These are phyloP conservation scores for Trichogramma pretiosum DNA, from an alignment of 1,140 invertebrate species.

Conservation along the genomic window DNA sequence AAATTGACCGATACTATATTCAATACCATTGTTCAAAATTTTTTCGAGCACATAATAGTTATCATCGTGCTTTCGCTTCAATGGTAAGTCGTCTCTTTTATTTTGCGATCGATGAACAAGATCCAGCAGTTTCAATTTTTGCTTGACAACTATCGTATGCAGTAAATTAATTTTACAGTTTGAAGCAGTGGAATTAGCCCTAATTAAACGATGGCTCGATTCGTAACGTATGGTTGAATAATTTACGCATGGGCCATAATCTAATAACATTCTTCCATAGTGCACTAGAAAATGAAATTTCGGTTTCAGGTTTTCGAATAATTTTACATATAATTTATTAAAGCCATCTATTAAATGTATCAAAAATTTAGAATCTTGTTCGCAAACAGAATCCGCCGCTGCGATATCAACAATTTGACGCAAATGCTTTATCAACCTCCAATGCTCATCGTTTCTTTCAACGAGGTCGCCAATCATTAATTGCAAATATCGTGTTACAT, in stretches of 20 bases:
- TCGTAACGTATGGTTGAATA: slow-evolving; percentile 20
- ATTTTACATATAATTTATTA: slow-evolving; percentile 12
- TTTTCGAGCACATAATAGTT: too few relatives aligned
- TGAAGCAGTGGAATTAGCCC: slow-evolving; percentile 9
- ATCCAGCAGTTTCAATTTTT: slow-evolving; percentile 14
- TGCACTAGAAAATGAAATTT: slow-evolving; percentile 19
- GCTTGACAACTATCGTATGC: slow-evolving; percentile 15
- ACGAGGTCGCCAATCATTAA: slow-evolving; percentile 20
- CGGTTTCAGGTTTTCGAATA: slow-evolving; percentile 17
- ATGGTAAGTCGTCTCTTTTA: slow-evolving; percentile 8
- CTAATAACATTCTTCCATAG: neutral
- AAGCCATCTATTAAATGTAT: slow-evolving; percentile 15
- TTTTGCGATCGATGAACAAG: slow-evolving; percentile 11
- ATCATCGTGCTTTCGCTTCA: too few relatives aligned
- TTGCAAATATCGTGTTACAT: slow-evolving; percentile 14
- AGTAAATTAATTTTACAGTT: slow-evolving; percentile 18
- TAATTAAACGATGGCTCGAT: slow-evolving; percentile 18
- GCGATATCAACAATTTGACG: slow-evolving; percentile 15
- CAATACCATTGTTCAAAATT: too few relatives aligned
- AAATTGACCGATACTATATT: too few relatives aligned
- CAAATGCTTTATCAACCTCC: slow-evolving; percentile 16
- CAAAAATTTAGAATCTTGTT: too few relatives aligned
- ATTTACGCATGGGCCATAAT: slow-evolving; percentile 17
- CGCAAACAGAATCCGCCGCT: too few relatives aligned
- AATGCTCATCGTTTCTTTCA: slow-evolving; percentile 10